Conservation (phyloP, 2,888 invertebrate genomes). For the Ophion costatus region DNA sequence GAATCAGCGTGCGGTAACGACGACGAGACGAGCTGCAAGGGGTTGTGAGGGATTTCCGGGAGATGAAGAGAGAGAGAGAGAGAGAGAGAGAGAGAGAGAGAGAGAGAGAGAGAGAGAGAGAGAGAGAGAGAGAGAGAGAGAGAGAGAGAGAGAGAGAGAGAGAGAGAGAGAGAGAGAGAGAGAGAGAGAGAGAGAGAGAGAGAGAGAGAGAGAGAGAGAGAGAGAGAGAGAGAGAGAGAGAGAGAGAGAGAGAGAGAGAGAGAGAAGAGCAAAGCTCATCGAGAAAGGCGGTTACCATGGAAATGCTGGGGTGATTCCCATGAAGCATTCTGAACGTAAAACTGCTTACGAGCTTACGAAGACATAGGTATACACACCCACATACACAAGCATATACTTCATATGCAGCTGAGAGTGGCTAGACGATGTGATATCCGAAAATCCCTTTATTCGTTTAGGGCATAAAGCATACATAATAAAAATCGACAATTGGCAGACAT, state of each 20-base stretch:
- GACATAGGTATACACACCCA: slow-evolving; percentile 17
- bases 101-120: background rate
- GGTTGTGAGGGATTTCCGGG: slow-evolving; percentile 27
- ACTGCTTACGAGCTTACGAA: slow-evolving; percentile 57
- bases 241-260: background rate
- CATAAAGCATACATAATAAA: slow-evolving; percentile 1
- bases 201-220: background rate
- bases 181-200: slow-evolving; percentile 8
- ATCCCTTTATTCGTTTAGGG: slow-evolving; percentile 29
- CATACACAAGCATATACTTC: slow-evolving; percentile 1
- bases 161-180: slow-evolving; percentile 18
- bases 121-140: background rate
- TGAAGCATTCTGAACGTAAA: slow-evolving; percentile 56
- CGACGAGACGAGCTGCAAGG: slow-evolving; percentile 41
- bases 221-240: slow-evolving; percentile 1
- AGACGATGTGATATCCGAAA: slow-evolving; percentile 35
- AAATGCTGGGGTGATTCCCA: slow-evolving; percentile 60
- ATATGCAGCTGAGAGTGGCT: slow-evolving; percentile 13
- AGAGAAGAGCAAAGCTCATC: slow-evolving; percentile 39
- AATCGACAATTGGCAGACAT: background rate
- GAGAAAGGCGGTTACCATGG: slow-evolving; percentile 68
- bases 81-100: background rate
- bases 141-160: background rate
- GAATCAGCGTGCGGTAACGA: slow-evolving; percentile 24
- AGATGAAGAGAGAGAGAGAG: slow-evolving; percentile 6